Evolutionary conservation across 2,888 invertebrate genomes (phyloP).

Genomic region (Macaria liturata): DNA sequence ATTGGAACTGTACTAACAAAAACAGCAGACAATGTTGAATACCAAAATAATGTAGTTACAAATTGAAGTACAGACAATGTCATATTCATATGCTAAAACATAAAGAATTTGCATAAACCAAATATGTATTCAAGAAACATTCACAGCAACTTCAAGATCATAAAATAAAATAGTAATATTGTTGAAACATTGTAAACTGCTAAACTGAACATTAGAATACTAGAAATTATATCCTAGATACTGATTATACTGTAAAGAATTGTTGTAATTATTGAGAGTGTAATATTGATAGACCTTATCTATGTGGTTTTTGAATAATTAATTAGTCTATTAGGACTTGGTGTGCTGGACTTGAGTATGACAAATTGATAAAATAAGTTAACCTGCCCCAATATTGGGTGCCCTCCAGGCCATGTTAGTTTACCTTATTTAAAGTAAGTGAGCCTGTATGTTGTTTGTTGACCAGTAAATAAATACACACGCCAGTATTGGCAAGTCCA

Average conservation of each 20-base stretch:
- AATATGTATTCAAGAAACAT: too few relatives aligned
- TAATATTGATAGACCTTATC: constrained; percentile 18
- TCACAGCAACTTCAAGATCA: constrained; percentile 12
- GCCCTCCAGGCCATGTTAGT: too few relatives aligned
- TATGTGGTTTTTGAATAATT: constrained; percentile 16
- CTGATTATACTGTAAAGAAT: constrained; percentile 11
- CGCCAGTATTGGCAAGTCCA: constrained; percentile 22
- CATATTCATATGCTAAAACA: too few relatives aligned
- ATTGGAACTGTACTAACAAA: too few relatives aligned
- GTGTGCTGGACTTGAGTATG: constrained; percentile 19
- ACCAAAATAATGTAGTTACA: too few relatives aligned
- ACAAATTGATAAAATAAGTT: background rate
- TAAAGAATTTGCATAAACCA: too few relatives aligned
- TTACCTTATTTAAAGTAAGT: too few relatives aligned
- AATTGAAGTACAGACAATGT: too few relatives aligned
- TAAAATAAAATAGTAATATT: background rate
- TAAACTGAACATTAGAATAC: constrained; percentile 2
- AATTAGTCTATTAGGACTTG: constrained; percentile 19
- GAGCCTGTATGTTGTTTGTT: too few relatives aligned
- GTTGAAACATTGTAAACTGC: constrained; percentile 1
- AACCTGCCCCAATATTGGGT: too few relatives aligned
- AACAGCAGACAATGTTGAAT: too few relatives aligned
- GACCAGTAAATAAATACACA: too few relatives aligned
- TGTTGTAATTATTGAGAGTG: constrained; percentile 3
- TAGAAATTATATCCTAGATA: constrained; percentile 6